These are phyloP conservation scores for Sebastolobus alascanus DNA, from an alignment of 2,797 vertebrate species.

Conservation along the genomic window DNA sequence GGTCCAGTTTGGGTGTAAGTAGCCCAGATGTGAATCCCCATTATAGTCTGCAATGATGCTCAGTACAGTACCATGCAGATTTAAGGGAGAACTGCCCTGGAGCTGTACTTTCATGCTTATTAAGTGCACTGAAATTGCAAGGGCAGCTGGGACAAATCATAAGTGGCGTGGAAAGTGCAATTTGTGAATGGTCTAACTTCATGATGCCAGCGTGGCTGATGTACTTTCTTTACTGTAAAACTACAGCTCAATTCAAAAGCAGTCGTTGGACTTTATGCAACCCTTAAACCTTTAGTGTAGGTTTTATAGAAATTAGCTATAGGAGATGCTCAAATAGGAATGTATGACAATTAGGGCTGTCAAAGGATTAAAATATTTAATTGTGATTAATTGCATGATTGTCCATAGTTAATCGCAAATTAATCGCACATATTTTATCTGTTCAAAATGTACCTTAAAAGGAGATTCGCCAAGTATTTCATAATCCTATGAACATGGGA, in stretches of 20 bases:
- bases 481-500: too few species aligned
- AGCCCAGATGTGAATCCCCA: not conserved
- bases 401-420: too few species aligned
- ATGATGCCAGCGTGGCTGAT: conserved; percentile 25
- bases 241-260: conserved; percentile 19
- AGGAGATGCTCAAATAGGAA: conserved; percentile 6
- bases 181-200: conserved; percentile 44
- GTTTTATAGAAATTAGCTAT: conserved; percentile 8
- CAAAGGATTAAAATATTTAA: too few species aligned
- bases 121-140: conserved; percentile 35
- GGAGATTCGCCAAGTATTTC: too few species aligned
- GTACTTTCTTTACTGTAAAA: conserved; percentile 14
- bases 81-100: conserved; percentile 20
- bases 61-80: conserved; percentile 21
- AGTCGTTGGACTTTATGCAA: not conserved
- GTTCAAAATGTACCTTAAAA: too few species aligned
- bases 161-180: conserved; percentile 43
- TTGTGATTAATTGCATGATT: too few species aligned
- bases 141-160: conserved; percentile 43
- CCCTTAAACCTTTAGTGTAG: not conserved
- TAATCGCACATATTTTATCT: too few species aligned
- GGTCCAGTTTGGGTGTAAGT: conserved; percentile 96
- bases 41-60: conserved; percentile 8
- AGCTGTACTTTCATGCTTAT: conserved; percentile 53
- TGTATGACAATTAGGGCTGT: not conserved